Evolutionary conservation across 2,888 invertebrate species (phyloP), one percentile per base, ranked within the genome.

Genomic region (Thymelicus sylvestris): DNA sequence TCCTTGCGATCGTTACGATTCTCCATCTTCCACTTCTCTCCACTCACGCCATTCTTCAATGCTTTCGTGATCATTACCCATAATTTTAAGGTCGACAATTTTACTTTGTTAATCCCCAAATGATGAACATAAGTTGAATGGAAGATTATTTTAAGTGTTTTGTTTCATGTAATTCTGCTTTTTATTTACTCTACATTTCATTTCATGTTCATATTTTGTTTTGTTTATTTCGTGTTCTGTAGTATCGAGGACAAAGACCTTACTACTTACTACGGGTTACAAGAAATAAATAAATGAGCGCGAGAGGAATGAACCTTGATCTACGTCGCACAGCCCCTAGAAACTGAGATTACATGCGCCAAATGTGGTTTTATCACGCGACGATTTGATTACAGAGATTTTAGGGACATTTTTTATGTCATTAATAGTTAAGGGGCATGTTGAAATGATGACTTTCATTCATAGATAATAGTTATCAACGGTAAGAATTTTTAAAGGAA

Each of bases 251-350:
- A 39, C 65, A 65, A 65, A 41, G 52, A 52, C 41, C 67, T 66
- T 47, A 66, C 57, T 48, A 38, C 67, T 66, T 47, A 66, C 57
- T 48, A 38, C 48, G 13, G 31, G 31, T 15, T 47, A 31, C 38
- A 47, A 60, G 44, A 60, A 66, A 59, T 47, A 59, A 31, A 66
- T 47, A 59, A 59, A 67, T 67, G 39, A 47, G 50, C n/a, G 50
- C 15, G 48, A 59, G 57, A 59, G 66, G 67, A 67, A 60, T 48
- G 67, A 67, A 67, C 67, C 39, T 50, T 39, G 60, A 13, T 50
- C 24, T 66, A 15, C 4, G 59, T 50, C 38, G 47, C n/a, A 48
- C 67, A 60, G 47, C 47, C 59, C 67, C 19, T 60, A 57, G 19
- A 48, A 67, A 13, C 19, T 15, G 19, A n/a, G 48, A 67, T 50